phyloP scores from a whole-genome alignment of 2,888 invertebrate genomes.

The Lapara coniferarum region DNA sequence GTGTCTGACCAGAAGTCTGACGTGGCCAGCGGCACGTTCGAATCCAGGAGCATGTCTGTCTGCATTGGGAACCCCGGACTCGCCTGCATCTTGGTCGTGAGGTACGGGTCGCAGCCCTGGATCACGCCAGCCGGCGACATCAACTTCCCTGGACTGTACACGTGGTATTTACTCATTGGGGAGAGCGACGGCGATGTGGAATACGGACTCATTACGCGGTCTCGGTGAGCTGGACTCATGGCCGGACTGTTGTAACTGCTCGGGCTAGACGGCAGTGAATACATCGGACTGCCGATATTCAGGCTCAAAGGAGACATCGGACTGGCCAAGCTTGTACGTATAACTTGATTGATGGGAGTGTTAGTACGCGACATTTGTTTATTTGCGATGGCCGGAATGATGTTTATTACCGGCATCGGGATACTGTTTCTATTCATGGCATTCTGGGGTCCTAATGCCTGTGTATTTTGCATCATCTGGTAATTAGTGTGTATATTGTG shows the following conservation, averaged over 20 bases:
- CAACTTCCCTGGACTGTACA: conserved; percentile 61
- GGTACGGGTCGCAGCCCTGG: conserved; percentile 70
- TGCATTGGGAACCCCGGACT: conserved; percentile 65
- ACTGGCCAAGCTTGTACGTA: conserved; percentile 47
- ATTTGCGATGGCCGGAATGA: conserved; percentile 56
- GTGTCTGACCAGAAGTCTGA: conserved; percentile 70
- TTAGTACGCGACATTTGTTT: conserved; percentile 53
- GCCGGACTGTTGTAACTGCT: conserved; percentile 69
- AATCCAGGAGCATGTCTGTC: conserved; percentile 62
- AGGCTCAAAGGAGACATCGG: conserved; percentile 71
- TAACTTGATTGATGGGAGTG: conserved; percentile 43
- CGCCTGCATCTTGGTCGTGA: conserved; percentile 71
- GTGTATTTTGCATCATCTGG: conserved; percentile 53
- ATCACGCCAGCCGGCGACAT: conserved; percentile 61
- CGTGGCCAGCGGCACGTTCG: conserved; percentile 55
- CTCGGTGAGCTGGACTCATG: conserved; percentile 68
- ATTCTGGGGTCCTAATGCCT: conserved; percentile 43
- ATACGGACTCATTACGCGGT: conserved; percentile 67
- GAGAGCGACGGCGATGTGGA: conserved; percentile 71
- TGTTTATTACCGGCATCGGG: conserved; percentile 64
- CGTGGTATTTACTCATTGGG: conserved; percentile 63
- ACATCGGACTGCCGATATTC: conserved; percentile 67
- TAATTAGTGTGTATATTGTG: conserved; percentile 50
- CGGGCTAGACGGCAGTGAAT: conserved; percentile 69
- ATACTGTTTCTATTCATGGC: conserved; percentile 48